Base-by-base conservation (phyloP, 2,888 invertebrate species). In the Smittia aterrima region DNA sequence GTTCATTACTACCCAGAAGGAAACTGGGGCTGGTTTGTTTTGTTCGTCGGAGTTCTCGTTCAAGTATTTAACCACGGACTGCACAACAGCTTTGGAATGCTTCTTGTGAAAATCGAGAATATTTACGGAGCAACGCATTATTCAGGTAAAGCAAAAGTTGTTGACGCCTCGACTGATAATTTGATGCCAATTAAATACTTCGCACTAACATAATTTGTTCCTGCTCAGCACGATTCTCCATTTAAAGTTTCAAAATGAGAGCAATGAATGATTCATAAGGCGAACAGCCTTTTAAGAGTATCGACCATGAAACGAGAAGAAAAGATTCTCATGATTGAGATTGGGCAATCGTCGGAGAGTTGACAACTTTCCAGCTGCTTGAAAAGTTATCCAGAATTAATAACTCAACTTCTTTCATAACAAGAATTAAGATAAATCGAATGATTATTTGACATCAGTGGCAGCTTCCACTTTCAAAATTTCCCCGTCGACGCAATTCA, bases 1-100 rank as follows among this genome's bases (percentile, higher is more conserved):
- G 85, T 90, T 38, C 90, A 93, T 78, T 92, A 93, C 83, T 93
- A 93, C 82, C 92, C 93, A 1, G 93, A 93, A 84, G 92, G 92
- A 1, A 92, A 92, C 13, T 93, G 93, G 93, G 93, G 93, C 16
- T 93, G 92, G 91, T 87, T 92, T 70, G 87, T 93, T 75, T 88
- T 90, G 66, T 86, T 88, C 72, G 91, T 91, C 77, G 89, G 90
- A 24, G 86, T 90, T 25, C 82, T 91, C 75, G 90, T 91, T 22
- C 90, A 93, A 80, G 83, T 91, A 71, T 83, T 93, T 68, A 88
- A 89, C 67, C 89, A 92, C 78, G 93, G 93, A 6, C 83, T 92
- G 73, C 92, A 92, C 79, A 85, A 91, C 76, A 86, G 87, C 54
- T 83, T 82, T 76, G 85, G 84, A 27, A 79, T 85, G 38, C 80